Percentiles rank a stretch among this genome's conserved stretches.
Conservation (phyloP, 1,140 invertebrate genomes). For the Temnothorax curvispinosus region DNA sequence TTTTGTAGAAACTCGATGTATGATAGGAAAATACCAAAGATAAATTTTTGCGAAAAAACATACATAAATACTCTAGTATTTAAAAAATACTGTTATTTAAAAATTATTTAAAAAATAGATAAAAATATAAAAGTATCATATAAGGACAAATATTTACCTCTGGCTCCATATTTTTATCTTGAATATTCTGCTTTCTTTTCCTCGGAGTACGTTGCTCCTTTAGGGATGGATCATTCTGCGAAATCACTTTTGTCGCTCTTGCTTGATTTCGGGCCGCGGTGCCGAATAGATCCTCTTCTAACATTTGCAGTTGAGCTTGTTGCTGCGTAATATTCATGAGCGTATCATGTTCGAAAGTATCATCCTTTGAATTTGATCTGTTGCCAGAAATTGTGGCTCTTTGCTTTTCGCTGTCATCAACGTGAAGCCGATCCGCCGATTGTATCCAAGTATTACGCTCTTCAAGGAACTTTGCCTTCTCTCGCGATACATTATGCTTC, state of each 20-base stretch:
- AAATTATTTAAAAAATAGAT: background rate
- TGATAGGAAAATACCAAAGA: background rate
- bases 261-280: background rate
- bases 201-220: background rate
- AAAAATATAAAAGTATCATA: background rate
- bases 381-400: background rate
- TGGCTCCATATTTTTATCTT: background rate
- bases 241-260: background rate
- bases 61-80: background rate
- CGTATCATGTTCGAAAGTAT: constrained; percentile 52
- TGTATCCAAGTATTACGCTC: background rate
- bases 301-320: constrained; percentile 60
- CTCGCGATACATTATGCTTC: constrained; percentile 1
- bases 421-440: background rate
- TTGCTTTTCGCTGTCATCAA: background rate
- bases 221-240: background rate
- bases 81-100: too few species aligned
- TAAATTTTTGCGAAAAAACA: background rate
- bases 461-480: background rate
- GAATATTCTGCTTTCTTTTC: background rate
- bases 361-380: background rate
- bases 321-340: constrained; percentile 72
- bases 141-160: constrained; percentile 6
- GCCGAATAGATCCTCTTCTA: constrained; percentile 73
- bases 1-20: background rate